Percentiles rank a stretch among this genome's conserved stretches.
phyloP scores from a whole-genome alignment of 2,113 vertebrate species.

The Ginglymostoma cirratum region DNA sequence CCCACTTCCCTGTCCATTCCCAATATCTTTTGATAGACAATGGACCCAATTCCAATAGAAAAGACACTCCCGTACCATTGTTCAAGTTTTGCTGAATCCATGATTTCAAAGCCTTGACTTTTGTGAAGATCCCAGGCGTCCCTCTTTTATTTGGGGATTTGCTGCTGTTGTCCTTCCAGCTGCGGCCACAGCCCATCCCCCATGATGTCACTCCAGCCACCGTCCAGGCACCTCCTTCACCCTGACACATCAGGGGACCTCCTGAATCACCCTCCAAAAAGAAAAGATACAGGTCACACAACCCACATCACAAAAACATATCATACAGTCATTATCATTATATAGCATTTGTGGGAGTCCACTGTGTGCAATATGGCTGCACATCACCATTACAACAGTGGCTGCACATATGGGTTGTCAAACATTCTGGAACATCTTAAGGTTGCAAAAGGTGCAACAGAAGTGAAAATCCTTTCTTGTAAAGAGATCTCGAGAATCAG shows the following conservation, averaged over 20 bases:
- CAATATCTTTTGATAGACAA: not conserved
- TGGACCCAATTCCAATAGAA: not conserved
- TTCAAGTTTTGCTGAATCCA: slow-evolving; percentile 63
- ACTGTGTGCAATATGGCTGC: not conserved
- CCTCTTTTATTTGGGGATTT: slow-evolving; percentile 55
- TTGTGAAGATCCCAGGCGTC: slow-evolving; percentile 75
- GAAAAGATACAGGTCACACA: not conserved
- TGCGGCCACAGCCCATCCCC: slow-evolving; percentile 76
- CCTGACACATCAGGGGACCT: slow-evolving; percentile 67
- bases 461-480: not conserved
- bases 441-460: not conserved
- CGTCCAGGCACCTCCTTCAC: slow-evolving; percentile 60
- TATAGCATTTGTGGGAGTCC: not conserved
- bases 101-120: slow-evolving; percentile 60
- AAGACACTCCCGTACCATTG: slow-evolving; percentile 45
- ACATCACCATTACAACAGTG: no score
- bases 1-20: not conserved
- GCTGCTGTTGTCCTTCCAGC: slow-evolving; percentile 62
- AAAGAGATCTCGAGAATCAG: not conserved
- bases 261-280: slow-evolving; percentile 72
- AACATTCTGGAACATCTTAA: no score
- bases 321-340: not conserved
- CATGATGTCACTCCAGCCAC: slow-evolving; percentile 74
- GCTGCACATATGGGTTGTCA: no score
- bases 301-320: not conserved